A percentile compares a stretch with the other conserved stretches of the same genome.
Evolutionary conservation across 1,140 invertebrate species (phyloP).

Genomic region (Dufourea novaeangliae): DNA sequence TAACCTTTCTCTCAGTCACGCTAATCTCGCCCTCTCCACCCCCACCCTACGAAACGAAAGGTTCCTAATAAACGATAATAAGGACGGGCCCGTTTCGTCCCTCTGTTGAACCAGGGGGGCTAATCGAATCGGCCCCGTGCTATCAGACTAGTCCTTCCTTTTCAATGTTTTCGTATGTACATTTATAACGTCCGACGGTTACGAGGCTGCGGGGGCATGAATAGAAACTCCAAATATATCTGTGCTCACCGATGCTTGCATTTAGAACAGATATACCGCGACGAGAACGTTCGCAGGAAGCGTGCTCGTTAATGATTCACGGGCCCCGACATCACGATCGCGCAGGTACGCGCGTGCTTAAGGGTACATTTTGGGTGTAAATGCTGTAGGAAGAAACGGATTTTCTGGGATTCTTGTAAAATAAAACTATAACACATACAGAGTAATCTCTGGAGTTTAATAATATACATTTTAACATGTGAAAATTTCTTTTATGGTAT

Average conservation of each 20-base stretch:
- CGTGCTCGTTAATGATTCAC: slow-evolving; percentile 20
- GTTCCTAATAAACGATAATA: slow-evolving; percentile 67
- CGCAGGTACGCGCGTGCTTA: no score
- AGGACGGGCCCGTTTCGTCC: slow-evolving; percentile 54
- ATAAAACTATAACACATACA: no score
- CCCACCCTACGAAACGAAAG: no score
- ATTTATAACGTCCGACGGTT: slow-evolving; percentile 45
- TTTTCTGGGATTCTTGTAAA: no score
- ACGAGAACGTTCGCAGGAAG: slow-evolving; percentile 19
- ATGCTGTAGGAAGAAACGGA: no score
- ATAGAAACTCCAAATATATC: slow-evolving; percentile 49
- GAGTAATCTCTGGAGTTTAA: no score
- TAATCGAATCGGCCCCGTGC: slow-evolving; percentile 65
- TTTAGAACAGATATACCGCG: slow-evolving; percentile 50
- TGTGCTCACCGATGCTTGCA: slow-evolving; percentile 34
- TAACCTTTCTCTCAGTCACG: background rate
- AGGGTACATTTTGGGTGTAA: no score
- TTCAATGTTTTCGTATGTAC: slow-evolving; percentile 52
- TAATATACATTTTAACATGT: no score
- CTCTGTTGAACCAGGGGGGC: slow-evolving; percentile 55
- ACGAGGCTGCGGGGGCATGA: no score
- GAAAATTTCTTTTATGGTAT: no score
- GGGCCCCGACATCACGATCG: background rate
- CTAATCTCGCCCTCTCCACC: slow-evolving; percentile 20
- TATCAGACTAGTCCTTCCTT: slow-evolving; percentile 40